Percentiles rank a stretch among this genome's conserved stretches.
These are phyloP conservation scores for Marcusenius ussheri DNA, from an alignment of 2,113 vertebrate genomes.

Conservation along the genomic window DNA sequence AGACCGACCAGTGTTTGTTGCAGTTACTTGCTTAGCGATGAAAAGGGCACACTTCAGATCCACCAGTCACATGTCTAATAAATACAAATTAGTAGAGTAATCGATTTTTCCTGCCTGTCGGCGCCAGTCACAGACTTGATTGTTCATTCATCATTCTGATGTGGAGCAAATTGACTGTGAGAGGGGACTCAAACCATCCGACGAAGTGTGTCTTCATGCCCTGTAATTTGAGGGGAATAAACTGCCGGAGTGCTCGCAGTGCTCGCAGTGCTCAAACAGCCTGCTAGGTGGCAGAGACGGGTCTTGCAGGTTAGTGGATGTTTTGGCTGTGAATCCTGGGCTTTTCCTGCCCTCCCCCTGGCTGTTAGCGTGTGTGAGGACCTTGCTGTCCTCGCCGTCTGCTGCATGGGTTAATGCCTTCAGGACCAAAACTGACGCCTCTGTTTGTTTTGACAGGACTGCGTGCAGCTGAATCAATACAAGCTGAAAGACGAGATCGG, in stretches of 20 bases:
- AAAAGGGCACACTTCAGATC: not conserved
- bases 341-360: not conserved
- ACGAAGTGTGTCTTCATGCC: not conserved
- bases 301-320: not conserved
- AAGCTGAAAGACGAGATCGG: constrained; percentile 96
- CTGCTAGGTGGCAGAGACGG: not conserved
- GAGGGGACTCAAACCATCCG: not conserved
- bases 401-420: not conserved
- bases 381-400: not conserved
- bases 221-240: not conserved
- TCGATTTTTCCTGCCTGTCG: not conserved
- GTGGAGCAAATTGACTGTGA: not conserved
- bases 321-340: not conserved
- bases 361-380: not conserved
- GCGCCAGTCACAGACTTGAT: not conserved
- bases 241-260: not conserved
- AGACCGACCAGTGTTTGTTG: not conserved
- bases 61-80: not conserved
- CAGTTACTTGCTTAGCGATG: not conserved
- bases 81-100: not conserved
- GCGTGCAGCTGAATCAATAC: constrained; percentile 96
- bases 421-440: not conserved
- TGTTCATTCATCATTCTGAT: not conserved
- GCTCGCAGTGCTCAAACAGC: not conserved
- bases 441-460: constrained; percentile 65